phyloP scores from a whole-genome alignment of 2,113 vertebrate genomes.

The Rhabdomys dilectus region DNA sequence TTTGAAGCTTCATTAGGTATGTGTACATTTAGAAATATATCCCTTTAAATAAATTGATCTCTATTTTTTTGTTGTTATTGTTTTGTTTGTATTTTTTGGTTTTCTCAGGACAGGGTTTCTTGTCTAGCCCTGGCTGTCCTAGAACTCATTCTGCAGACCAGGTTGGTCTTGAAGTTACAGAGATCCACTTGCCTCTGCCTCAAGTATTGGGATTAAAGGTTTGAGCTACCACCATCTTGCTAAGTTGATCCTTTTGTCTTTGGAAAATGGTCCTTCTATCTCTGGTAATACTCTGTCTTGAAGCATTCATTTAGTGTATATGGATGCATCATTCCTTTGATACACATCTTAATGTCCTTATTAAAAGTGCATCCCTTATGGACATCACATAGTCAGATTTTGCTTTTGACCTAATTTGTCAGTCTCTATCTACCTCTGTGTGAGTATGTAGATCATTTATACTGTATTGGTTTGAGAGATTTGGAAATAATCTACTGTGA shows the following conservation, averaged over 20 bases:
- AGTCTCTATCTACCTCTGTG: conserved; percentile 1
- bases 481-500: too few relatives aligned
- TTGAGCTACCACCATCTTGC: neutral
- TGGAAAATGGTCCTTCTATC: neutral
- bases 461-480: neutral
- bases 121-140: too few relatives aligned
- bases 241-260: neutral
- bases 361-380: neutral
- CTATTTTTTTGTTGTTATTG: neutral
- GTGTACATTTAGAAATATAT: neutral
- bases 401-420: neutral
- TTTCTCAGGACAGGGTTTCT: neutral
- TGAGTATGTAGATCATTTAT: neutral
- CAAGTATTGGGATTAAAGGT: too few relatives aligned
- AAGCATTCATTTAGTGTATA: neutral
- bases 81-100: neutral
- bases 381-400: neutral
- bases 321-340: neutral
- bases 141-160: too few relatives aligned
- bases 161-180: too few relatives aligned
- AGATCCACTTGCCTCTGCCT: too few relatives aligned
- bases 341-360: neutral
- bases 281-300: neutral
- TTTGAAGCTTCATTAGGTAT: neutral
- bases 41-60: neutral